These are phyloP conservation scores for Yponomeuta malinellus DNA, from an alignment of 2,888 invertebrate species.

Conservation along the genomic window DNA sequence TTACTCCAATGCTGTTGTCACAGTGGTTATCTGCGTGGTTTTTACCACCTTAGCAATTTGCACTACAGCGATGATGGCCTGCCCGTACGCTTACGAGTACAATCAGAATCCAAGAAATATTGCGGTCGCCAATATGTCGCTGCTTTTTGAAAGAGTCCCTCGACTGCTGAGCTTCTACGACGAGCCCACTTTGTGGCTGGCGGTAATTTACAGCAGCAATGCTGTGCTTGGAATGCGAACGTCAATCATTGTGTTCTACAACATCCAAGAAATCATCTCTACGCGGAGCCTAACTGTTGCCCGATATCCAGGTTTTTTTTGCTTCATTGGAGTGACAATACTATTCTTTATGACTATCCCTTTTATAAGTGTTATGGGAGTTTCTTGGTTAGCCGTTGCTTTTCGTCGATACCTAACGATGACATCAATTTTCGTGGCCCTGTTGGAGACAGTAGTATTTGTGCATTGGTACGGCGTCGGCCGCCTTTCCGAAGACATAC, in stretches of 20 bases:
- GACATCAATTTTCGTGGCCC: not conserved
- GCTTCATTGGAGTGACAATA: not conserved
- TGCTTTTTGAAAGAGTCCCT: slow-evolving; percentile 51
- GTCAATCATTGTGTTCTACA: not conserved
- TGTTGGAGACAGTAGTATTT: slow-evolving; percentile 28
- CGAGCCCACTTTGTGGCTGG: slow-evolving; percentile 19
- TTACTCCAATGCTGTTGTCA: slow-evolving; percentile 47
- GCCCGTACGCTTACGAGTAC: slow-evolving; percentile 47
- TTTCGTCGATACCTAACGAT: not conserved
- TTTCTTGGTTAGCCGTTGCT: no score
- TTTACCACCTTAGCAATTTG: slow-evolving; percentile 35
- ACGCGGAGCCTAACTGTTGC: slow-evolving; percentile 14
- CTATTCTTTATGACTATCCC: not conserved
- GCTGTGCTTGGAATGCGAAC: slow-evolving; percentile 1
- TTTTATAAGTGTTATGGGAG: not conserved
- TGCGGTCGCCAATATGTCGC: slow-evolving; percentile 28
- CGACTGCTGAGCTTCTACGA: slow-evolving; percentile 42
- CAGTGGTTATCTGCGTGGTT: slow-evolving; percentile 32
- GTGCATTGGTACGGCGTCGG: slow-evolving; percentile 54
- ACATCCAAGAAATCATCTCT: not conserved
- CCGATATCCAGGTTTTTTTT: slow-evolving; percentile 3
- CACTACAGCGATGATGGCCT: slow-evolving; percentile 36
- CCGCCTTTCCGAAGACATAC: slow-evolving; percentile 60
- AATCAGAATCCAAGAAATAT: slow-evolving; percentile 29
- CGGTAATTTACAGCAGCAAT: not conserved